Percentiles rank a stretch among this genome's conserved stretches.
Evolutionary conservation across 2,797 vertebrate species (phyloP).

Genomic region (Euthynnus affinis): DNA sequence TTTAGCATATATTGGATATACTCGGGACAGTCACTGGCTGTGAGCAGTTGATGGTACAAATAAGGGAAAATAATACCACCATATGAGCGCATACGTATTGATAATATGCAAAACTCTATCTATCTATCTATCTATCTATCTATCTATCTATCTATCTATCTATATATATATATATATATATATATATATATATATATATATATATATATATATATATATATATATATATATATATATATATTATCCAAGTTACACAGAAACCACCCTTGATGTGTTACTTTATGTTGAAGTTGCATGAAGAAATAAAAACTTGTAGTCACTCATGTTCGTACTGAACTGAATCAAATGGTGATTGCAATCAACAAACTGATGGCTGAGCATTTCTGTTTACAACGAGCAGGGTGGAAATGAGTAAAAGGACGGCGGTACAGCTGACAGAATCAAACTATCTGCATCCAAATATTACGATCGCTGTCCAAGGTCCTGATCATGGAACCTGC

Average conservation of each 20-base stretch:
- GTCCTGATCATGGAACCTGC: neutral
- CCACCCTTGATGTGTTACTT: neutral
- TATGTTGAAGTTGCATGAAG: neutral
- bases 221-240: too few species aligned
- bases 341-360: neutral
- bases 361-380: neutral
- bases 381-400: neutral
- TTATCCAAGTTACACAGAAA: neutral
- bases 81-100: too few species aligned
- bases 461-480: neutral
- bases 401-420: neutral
- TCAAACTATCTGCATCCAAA: neutral
- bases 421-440: too few species aligned
- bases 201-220: too few species aligned
- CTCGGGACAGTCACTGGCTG: too few species aligned
- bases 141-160: too few species aligned
- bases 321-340: neutral
- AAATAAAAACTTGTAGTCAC: neutral
- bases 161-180: too few species aligned
- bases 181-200: too few species aligned
- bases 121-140: too few species aligned
- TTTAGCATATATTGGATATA: neutral
- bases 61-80: too few species aligned
- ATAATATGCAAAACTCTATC: too few species aligned
- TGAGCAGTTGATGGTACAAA: too few species aligned